Percentiles rank a stretch among this genome's conserved stretches.
These are phyloP conservation scores for Grammomys dolichurus DNA, from an alignment of 2,113 vertebrate genomes.

Conservation along the genomic window DNA sequence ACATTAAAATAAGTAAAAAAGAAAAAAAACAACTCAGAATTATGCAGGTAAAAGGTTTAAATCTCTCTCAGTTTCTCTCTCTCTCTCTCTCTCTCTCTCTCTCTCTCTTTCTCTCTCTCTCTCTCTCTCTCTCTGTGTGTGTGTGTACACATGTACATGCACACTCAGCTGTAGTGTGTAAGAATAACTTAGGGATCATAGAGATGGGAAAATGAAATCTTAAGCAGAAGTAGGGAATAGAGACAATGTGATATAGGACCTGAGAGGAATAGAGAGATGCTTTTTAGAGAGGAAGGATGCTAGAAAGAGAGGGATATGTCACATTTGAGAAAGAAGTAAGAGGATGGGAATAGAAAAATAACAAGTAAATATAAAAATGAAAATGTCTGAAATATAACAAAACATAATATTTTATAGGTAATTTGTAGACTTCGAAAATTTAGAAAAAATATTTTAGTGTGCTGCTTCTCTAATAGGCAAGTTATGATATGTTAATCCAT, in stretches of 20 bases:
- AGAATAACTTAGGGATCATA: background rate
- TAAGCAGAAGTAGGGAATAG: too few relatives aligned
- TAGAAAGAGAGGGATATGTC: too few relatives aligned
- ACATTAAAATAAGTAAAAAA: background rate
- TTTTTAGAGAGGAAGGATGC: background rate
- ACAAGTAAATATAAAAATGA: too few relatives aligned
- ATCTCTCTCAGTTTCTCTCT: too few relatives aligned
- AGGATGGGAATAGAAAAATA: too few relatives aligned
- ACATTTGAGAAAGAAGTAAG: background rate
- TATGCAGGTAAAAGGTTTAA: background rate
- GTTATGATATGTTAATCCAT: background rate
- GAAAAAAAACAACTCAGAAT: too few relatives aligned
- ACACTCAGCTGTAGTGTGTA: too few relatives aligned
- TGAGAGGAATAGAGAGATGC: background rate
- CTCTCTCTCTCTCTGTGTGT: background rate
- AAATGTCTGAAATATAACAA: background rate
- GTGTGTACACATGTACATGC: background rate
- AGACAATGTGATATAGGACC: background rate
- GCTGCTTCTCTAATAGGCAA: background rate
- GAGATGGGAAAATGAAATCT: background rate
- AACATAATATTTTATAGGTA: fast-evolving
- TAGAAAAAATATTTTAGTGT: background rate
- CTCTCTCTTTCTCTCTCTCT: too few relatives aligned
- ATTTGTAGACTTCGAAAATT: background rate
- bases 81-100: too few relatives aligned